phyloP scores from a whole-genome alignment of 2,113 vertebrate genomes.

The Sapajus apella region DNA sequence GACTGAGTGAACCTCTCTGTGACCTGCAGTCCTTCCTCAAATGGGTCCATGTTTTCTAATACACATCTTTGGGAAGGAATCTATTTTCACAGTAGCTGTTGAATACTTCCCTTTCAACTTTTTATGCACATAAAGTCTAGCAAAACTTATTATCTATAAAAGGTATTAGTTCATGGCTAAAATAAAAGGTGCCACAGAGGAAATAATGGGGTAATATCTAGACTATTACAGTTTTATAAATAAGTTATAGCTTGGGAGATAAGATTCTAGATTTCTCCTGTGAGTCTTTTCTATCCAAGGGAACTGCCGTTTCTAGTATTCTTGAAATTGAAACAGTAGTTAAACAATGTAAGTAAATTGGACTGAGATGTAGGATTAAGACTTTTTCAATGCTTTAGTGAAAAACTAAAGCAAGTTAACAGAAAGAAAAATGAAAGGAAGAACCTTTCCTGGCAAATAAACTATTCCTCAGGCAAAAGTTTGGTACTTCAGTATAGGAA shows the following conservation, averaged over 20 bases:
- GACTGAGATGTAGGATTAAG: background rate
- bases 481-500: background rate
- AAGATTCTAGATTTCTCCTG: constrained; percentile 13
- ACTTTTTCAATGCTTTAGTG: background rate
- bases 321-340: constrained; percentile 2
- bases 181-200: constrained; percentile 45
- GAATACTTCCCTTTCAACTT: constrained; percentile 50
- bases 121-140: constrained; percentile 50
- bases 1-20: background rate
- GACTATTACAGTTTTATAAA: constrained; percentile 18
- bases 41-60: constrained; percentile 9
- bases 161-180: constrained; percentile 45
- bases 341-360: background rate
- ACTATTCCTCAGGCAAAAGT: background rate
- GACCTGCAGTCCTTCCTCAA: background rate
- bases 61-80: constrained; percentile 27
- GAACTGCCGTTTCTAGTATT: background rate
- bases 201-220: constrained; percentile 29
- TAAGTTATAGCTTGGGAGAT: constrained; percentile 23
- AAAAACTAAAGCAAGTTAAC: constrained; percentile 29
- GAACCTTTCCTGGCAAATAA: background rate
- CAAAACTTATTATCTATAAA: constrained; percentile 16
- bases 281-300: background rate
- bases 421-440: constrained; percentile 42
- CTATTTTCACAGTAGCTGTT: constrained; percentile 59